Percentiles rank a stretch among this genome's conserved stretches.
Conservation (phyloP, 2,888 invertebrate genomes). For the Bombyx huttoni region DNA sequence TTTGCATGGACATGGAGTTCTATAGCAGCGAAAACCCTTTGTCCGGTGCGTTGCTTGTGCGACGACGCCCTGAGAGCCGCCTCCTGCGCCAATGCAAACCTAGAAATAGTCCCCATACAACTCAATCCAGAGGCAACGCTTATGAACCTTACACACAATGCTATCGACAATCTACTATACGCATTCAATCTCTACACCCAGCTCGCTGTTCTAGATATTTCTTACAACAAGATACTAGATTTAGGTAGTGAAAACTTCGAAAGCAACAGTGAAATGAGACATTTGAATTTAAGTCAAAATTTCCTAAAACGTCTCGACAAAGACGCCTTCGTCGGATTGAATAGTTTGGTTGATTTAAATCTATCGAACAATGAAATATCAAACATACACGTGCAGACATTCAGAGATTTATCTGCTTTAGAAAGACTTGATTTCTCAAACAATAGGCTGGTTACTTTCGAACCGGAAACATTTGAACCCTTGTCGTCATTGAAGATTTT, state of each 20-base stretch:
- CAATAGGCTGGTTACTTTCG: slow-evolving; percentile 82
- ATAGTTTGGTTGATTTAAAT: slow-evolving; percentile 77
- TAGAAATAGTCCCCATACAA: slow-evolving; percentile 90
- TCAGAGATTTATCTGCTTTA: slow-evolving; percentile 82
- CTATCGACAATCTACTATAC: slow-evolving; percentile 83
- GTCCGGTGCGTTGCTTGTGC: slow-evolving; percentile 86
- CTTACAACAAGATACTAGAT: slow-evolving; percentile 83
- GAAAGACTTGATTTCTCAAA: slow-evolving; percentile 82
- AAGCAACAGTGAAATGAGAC: slow-evolving; percentile 79
- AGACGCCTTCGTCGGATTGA: slow-evolving; percentile 82
- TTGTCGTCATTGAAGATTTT: slow-evolving; percentile 79
- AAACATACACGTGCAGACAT: slow-evolving; percentile 80
- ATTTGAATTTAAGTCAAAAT: slow-evolving; percentile 85
- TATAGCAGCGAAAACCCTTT: slow-evolving; percentile 73
- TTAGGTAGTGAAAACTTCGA: slow-evolving; percentile 88
- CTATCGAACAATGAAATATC: slow-evolving; percentile 85
- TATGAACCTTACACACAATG: slow-evolving; percentile 88
- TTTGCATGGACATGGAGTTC: slow-evolving; percentile 67
- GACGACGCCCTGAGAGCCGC: slow-evolving; percentile 83
- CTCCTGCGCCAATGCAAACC: slow-evolving; percentile 82
- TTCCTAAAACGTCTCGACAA: slow-evolving; percentile 79
- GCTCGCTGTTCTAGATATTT: slow-evolving; percentile 85
- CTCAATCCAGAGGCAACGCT: slow-evolving; percentile 88
- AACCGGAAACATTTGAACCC: slow-evolving; percentile 79
- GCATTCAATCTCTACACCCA: slow-evolving; percentile 86